Percentiles rank a stretch among this genome's conserved stretches.
Conservation (phyloP, 2,113 vertebrate species). For the Gila orcuttii region DNA sequence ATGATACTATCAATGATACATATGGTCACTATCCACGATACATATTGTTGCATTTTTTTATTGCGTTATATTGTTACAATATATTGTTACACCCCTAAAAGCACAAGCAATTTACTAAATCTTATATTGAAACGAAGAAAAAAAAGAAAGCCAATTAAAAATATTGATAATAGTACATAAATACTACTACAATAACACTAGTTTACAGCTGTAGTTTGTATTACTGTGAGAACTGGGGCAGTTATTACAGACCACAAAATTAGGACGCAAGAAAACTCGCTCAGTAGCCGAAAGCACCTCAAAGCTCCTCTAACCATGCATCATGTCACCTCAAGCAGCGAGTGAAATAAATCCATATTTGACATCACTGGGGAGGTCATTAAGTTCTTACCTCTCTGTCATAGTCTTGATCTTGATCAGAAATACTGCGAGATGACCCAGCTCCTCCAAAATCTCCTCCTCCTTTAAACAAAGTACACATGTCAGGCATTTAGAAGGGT, state of each 20-base stretch:
- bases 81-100: no score
- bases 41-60: no score
- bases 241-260: slow-evolving; percentile 28
- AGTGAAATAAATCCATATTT: not conserved
- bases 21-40: no score
- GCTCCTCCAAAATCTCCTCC: slow-evolving; percentile 80
- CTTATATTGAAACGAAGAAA: not conserved
- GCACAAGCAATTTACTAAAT: not conserved
- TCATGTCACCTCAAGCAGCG: not conserved
- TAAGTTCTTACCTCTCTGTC: slow-evolving; percentile 86
- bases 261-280: slow-evolving; percentile 27
- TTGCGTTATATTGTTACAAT: no score
- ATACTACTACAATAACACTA: not conserved
- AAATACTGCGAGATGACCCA: slow-evolving; percentile 82
- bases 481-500: not conserved
- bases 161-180: not conserved
- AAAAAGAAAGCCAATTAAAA: no score
- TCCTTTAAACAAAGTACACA: slow-evolving; percentile 5
- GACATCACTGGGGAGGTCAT: not conserved
- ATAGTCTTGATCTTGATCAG: slow-evolving; percentile 87
- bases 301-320: slow-evolving; percentile 20
- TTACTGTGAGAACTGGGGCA: slow-evolving; percentile 31
- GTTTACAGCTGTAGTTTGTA: not conserved
- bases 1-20: no score
- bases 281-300: slow-evolving; percentile 15